Base-by-base conservation (phyloP, 2,797 vertebrate species). In the Agapornis canus region DNA sequence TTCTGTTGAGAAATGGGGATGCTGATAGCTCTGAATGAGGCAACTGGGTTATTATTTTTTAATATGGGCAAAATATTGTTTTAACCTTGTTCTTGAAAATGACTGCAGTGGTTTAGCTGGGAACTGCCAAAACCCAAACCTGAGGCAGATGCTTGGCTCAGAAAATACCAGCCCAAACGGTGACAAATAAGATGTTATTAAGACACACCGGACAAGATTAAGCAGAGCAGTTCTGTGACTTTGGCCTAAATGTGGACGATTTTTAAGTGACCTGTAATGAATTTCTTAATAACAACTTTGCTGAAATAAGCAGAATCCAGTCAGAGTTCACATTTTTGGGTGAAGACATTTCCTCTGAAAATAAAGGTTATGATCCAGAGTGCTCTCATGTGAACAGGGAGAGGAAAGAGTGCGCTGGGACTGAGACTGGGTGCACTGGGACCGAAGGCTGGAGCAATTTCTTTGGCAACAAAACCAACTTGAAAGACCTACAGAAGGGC, bases 111-210 rank as follows among this genome's bases (percentile, higher is more conserved):
- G 86, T 95, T 93, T 87, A 86, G 69, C 86, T 83, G 77, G 72
- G 52, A 92, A 76, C 82, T 88, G 91, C 89, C 84, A 92, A 85
- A 94, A 91, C 78, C 82, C 51, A 95, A 94, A 93, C 94, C 86
- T 93, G 89, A 84, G 82, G 85, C 79, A 93, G 79, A 89, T 69
- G 42, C 49, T 75, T 89, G 69, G 65, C 63, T 83, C 59, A 76
- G 72, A 89, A 92, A 90, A 86, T 43, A 73, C 65, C 78, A 90
- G 56, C 51, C 40, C 54, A 76, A 81, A 90, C 11, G 47, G 86
- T 79, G 81, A 90, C 31, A 83, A 95, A 75, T 49, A 94, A 75
- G 82, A 60, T 39, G 49, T 49, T 92, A 29, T 23, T 89, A 72
- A 48, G 54, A 89, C 71, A 54, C 47, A 61, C 39, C 45, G 79